Conservation (phyloP, 2,113 vertebrate species). For the Myrmophylax atrothorax region DNA sequence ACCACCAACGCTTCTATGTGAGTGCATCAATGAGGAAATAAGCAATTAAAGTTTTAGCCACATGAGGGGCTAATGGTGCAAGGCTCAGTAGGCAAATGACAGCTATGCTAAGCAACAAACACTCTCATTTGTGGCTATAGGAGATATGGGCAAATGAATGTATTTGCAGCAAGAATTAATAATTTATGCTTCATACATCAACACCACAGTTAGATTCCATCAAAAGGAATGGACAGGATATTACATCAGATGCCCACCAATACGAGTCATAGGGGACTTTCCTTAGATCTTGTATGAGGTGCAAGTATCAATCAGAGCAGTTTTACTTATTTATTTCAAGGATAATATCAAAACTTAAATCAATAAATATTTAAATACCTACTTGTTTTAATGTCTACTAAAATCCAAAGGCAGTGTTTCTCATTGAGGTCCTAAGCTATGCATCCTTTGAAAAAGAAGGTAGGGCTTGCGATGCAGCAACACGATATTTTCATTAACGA, state of each 20-base stretch:
- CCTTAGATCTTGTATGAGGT: not conserved
- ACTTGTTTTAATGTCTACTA: not conserved
- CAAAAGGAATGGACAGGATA: not conserved
- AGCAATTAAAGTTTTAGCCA: not conserved
- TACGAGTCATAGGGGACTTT: too few relatives aligned
- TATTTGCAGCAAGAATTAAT: not conserved
- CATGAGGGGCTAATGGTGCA: not conserved
- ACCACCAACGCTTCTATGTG: not conserved
- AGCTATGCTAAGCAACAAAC: not conserved
- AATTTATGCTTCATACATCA: not conserved
- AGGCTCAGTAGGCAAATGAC: not conserved
- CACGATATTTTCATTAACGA: not conserved
- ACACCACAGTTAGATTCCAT: not conserved
- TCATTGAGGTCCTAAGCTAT: not conserved
- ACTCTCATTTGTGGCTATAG: not conserved
- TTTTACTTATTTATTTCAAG: not conserved
- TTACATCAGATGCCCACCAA: not conserved
- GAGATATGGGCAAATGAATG: accelerated
- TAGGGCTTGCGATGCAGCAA: accelerated
- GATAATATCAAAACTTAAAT: not conserved
- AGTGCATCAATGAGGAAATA: not conserved
- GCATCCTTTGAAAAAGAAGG: not conserved
- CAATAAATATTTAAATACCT: not conserved
- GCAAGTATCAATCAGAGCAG: not conserved
- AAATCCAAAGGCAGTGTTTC: not conserved